phyloP scores from a whole-genome alignment of 1,140 invertebrate species.

The Elysia chlorotica region DNA sequence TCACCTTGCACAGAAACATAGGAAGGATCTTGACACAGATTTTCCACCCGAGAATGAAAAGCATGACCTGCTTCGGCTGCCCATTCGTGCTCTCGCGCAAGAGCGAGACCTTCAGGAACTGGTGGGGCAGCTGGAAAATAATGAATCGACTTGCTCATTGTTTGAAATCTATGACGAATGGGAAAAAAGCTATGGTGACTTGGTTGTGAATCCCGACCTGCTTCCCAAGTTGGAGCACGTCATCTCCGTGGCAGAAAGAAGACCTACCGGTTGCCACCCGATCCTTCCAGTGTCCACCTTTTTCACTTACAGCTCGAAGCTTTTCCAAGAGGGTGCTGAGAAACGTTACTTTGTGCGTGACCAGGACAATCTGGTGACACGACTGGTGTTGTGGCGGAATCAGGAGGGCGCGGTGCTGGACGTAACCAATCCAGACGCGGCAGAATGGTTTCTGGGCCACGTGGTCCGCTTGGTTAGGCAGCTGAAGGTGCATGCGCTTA shows the following conservation, averaged over 20 bases:
- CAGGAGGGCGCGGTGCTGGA: slow-evolving; percentile 34
- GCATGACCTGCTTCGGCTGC: slow-evolving; percentile 21
- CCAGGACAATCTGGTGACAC: slow-evolving; percentile 28
- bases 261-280: slow-evolving; percentile 16
- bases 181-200: slow-evolving; percentile 29
- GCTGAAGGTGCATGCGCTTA: slow-evolving; percentile 26
- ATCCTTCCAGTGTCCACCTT: slow-evolving; percentile 33
- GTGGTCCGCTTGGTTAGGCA: slow-evolving; percentile 11
- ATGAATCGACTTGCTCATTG: slow-evolving; percentile 22
- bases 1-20: slow-evolving; percentile 17
- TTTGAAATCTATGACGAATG: slow-evolving; percentile 26
- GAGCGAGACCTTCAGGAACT: slow-evolving; percentile 14
- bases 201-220: slow-evolving; percentile 14
- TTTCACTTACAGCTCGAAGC: slow-evolving; percentile 32
- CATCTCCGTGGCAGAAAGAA: slow-evolving; percentile 4
- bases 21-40: slow-evolving; percentile 20
- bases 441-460: slow-evolving; percentile 24
- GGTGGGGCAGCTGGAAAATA: neutral
- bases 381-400: slow-evolving; percentile 29
- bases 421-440: slow-evolving; percentile 28
- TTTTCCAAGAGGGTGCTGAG: slow-evolving; percentile 28
- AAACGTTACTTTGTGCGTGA: slow-evolving; percentile 32
- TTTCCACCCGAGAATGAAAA: slow-evolving; percentile 13
- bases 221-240: slow-evolving; percentile 15
- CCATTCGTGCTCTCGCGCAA: slow-evolving; percentile 19